Percentiles rank a stretch among this genome's conserved stretches.
Evolutionary conservation across 2,888 invertebrate genomes (phyloP).

Genomic region (Rhagonycha lutea): DNA sequence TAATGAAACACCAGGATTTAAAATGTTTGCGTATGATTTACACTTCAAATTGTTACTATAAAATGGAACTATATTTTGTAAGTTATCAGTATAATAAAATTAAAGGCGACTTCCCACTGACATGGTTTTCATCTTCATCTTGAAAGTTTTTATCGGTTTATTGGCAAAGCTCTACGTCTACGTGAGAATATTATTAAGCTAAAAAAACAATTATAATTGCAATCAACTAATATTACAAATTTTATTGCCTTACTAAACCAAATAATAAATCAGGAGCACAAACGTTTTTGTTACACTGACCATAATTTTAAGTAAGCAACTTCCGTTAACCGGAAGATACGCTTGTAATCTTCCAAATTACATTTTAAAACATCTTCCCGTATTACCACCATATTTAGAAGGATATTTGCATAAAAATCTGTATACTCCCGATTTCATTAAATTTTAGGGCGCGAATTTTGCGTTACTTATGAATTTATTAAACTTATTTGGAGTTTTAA

Average conservation of each 20-base stretch:
- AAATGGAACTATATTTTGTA: too few species aligned
- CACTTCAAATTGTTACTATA: too few species aligned
- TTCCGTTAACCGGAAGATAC: not conserved
- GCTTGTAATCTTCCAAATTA: not conserved
- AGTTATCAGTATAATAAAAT: not conserved
- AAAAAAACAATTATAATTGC: not conserved
- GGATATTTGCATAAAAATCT: not conserved
- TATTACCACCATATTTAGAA: not conserved
- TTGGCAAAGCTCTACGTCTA: not conserved
- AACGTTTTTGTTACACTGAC: not conserved
- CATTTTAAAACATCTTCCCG: not conserved
- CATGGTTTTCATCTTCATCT: too few species aligned
- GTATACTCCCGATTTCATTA: not conserved
- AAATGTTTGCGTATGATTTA: too few species aligned
- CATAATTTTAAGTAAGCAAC: not conserved
- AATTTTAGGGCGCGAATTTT: not conserved
- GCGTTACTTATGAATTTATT: not conserved
- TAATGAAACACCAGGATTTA: not conserved
- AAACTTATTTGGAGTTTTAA: not conserved
- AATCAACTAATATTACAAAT: not conserved
- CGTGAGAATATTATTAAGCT: not conserved
- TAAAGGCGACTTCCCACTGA: not conserved
- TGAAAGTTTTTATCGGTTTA: not conserved
- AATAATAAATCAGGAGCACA: not conserved
- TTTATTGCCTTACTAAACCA: not conserved